Evolutionary conservation across 1,140 invertebrate genomes (phyloP).

Genomic region (Popillia japonica): DNA sequence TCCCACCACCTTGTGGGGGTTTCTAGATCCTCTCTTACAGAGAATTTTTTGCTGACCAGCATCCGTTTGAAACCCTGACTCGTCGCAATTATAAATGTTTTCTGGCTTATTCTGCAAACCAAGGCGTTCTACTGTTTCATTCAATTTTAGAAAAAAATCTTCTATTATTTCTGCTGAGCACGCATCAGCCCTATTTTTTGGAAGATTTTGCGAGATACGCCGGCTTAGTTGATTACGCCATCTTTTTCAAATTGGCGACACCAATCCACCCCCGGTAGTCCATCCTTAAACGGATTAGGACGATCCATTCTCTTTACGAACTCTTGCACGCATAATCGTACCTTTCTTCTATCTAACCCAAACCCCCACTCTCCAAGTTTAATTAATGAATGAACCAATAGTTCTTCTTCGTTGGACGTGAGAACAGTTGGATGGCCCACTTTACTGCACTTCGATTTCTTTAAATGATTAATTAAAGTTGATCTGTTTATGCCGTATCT

Average conservation of each 20-base stretch:
- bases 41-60: neutral
- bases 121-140: neutral
- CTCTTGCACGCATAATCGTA: slow-evolving; percentile 21
- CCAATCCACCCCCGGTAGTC: slow-evolving; percentile 21
- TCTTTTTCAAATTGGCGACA: neutral
- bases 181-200: neutral
- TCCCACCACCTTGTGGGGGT: too few species aligned
- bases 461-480: slow-evolving; percentile 31
- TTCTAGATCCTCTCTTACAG: too few species aligned
- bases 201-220: too few species aligned
- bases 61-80: slow-evolving; percentile 31
- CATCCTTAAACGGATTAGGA: slow-evolving; percentile 30
- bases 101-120: slow-evolving; percentile 19
- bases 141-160: slow-evolving; percentile 18
- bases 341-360: neutral
- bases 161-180: neutral
- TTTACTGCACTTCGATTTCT: slow-evolving; percentile 2
- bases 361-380: slow-evolving; percentile 21
- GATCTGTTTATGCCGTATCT: neutral
- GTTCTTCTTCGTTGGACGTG: neutral
- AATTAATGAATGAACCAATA: slow-evolving; percentile 10
- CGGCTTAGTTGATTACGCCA: too few species aligned
- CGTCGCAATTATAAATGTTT: slow-evolving; percentile 32
- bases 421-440: slow-evolving; percentile 31
- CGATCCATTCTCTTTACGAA: neutral